Percentiles rank a stretch among this genome's conserved stretches.
These are phyloP conservation scores for Epistrophe grossulariae DNA, from an alignment of 2,888 invertebrate genomes.

Conservation along the genomic window DNA sequence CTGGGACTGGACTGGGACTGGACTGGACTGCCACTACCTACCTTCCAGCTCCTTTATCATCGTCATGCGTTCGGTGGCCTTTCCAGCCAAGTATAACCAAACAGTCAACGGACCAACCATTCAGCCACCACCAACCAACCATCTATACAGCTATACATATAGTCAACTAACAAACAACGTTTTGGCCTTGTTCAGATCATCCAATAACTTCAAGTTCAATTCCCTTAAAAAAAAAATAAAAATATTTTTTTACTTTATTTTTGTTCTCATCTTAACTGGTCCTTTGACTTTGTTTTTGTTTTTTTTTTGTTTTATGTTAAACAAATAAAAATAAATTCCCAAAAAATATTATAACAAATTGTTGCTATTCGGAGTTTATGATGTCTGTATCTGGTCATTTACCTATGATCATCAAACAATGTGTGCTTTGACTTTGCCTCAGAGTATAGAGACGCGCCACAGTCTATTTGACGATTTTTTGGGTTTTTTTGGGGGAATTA, in stretches of 20 bases:
- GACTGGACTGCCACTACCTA: conserved; percentile 23
- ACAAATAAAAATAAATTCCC: conserved; percentile 43
- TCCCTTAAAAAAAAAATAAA: conserved; percentile 52
- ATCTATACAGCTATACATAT: neutral
- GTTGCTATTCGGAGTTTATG: conserved; percentile 18
- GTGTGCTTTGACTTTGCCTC: neutral
- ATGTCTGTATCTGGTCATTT: conserved; percentile 60
- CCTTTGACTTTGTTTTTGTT: conserved; percentile 44
- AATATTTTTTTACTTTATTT: conserved; percentile 31
- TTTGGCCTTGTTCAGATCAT: conserved; percentile 73
- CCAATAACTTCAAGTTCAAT: conserved; percentile 75
- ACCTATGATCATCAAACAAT: conserved; percentile 60
- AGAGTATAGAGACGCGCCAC: neutral
- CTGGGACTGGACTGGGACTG: neutral
- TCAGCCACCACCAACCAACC: conserved; percentile 22
- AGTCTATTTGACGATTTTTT: conserved; percentile 42
- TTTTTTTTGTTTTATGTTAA: conserved; percentile 43
- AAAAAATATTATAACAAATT: conserved; percentile 34
- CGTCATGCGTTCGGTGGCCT: conserved; percentile 67
- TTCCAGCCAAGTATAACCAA: conserved; percentile 52
- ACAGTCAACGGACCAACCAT: conserved; percentile 28
- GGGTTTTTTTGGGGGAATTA: conserved; percentile 8
- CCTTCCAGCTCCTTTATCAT: conserved; percentile 61
- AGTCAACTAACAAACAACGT: conserved; percentile 59
- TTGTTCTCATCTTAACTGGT: conserved; percentile 46